Conservation (phyloP, 1,140 invertebrate genomes). For the Pachypeltis micranthus region DNA sequence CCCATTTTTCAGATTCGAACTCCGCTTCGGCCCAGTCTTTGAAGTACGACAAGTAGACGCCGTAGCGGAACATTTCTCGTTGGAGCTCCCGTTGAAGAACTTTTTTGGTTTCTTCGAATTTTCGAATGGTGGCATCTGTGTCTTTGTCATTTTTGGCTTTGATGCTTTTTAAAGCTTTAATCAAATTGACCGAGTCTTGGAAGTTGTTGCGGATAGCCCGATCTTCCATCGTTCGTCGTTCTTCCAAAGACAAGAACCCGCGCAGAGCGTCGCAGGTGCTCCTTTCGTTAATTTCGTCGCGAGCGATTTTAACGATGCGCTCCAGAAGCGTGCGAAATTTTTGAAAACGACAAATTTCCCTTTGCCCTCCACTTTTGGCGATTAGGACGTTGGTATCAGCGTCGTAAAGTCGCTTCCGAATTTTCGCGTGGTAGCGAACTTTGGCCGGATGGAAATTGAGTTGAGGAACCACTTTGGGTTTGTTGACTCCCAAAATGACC, state of each 20-base stretch:
- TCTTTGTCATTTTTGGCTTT: slow-evolving; percentile 4
- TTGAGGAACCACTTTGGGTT: slow-evolving; percentile 8
- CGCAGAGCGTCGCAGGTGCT: slow-evolving; percentile 4
- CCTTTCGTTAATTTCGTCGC: slow-evolving; percentile 10
- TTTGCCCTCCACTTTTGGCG: background rate
- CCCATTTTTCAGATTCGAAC: slow-evolving; percentile 1
- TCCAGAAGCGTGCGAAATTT: slow-evolving; percentile 9
- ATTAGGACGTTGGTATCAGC: slow-evolving; percentile 3
- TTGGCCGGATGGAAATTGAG: slow-evolving; percentile 6
- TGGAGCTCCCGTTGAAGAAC: slow-evolving; percentile 1
- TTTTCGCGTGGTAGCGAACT: slow-evolving; percentile 13
- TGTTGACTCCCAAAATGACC: slow-evolving; percentile 5
- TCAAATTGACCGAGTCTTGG: background rate
- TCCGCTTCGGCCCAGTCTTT: slow-evolving; percentile 6
- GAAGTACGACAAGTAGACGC: background rate
- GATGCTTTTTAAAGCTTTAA: background rate
- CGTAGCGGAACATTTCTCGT: slow-evolving; percentile 7
- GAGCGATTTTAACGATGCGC: background rate
- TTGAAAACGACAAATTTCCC: slow-evolving; percentile 7
- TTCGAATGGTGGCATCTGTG: background rate
- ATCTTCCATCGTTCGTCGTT: background rate
- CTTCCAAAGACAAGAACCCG: background rate
- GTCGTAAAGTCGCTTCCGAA: slow-evolving; percentile 6
- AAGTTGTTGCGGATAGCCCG: background rate
- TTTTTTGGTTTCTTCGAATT: background rate